Conservation (phyloP, 2,113 vertebrate genomes). For the Campylomormyrus tamandua region DNA sequence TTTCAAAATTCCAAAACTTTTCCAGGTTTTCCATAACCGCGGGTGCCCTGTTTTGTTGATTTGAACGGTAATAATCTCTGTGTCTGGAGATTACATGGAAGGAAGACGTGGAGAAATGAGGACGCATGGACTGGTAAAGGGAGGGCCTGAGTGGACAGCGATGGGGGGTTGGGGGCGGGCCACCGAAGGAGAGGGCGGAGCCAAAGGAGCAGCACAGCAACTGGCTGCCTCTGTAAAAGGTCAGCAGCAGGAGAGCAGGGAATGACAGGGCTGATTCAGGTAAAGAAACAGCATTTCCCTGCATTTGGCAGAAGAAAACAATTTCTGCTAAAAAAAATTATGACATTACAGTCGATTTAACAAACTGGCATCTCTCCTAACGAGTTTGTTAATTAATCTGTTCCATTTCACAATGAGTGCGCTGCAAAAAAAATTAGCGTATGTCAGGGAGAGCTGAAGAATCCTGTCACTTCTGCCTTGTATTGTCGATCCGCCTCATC, state of each 20-base stretch:
- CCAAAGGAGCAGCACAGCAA: background rate
- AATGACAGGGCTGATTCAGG: background rate
- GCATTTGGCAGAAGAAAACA: background rate
- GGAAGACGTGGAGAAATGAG: background rate
- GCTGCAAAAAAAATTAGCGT: background rate
- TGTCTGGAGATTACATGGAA: background rate
- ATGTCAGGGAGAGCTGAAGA: background rate
- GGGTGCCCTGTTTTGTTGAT: background rate
- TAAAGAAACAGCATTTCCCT: background rate
- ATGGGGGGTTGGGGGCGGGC: background rate
- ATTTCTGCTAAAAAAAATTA: background rate
- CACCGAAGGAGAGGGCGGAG: background rate
- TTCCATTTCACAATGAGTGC: background rate
- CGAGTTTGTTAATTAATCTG: background rate
- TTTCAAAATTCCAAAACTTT: no score
- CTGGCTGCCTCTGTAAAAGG: background rate
- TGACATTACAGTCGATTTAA: background rate
- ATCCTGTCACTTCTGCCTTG: background rate
- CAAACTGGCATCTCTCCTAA: background rate
- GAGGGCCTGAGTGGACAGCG: background rate
- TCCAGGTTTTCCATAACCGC: no score
- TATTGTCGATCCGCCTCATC: background rate
- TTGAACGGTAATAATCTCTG: background rate
- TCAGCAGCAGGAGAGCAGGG: background rate
- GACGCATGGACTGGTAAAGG: background rate